These are phyloP conservation scores for Erythrocercus mccallii DNA, from an alignment of 2,113 vertebrate species.

Conservation along the genomic window DNA sequence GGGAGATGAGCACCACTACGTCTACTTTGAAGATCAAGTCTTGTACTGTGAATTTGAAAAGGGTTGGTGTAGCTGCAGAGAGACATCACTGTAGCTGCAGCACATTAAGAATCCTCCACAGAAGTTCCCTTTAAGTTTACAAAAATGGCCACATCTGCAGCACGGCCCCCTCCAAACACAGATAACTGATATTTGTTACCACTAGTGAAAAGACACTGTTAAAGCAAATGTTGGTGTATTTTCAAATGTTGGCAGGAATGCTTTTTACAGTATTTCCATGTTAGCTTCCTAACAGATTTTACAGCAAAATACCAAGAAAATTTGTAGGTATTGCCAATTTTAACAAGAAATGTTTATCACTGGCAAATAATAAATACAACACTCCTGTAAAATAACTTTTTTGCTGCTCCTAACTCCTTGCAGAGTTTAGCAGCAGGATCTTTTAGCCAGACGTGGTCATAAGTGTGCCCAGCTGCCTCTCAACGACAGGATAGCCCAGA, in stretches of 20 bases:
- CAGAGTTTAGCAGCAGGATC: not conserved
- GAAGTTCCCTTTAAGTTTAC: not conserved
- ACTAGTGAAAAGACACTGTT: not conserved
- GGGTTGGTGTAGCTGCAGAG: not conserved
- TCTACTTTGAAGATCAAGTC: not conserved
- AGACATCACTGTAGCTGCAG: not conserved
- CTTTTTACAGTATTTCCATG: not conserved
- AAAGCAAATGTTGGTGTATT: not conserved
- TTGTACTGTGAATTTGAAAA: not conserved
- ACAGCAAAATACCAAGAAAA: not conserved
- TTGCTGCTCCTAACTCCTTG: not conserved
- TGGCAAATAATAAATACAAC: not conserved
- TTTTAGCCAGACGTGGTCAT: not conserved
- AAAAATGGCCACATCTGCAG: not conserved
- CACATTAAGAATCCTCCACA: not conserved
- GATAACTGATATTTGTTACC: not conserved
- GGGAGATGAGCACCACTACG: not conserved
- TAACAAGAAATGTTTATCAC: not conserved
- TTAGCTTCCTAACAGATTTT: not conserved
- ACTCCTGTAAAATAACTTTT: not conserved
- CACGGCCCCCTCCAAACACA: not conserved
- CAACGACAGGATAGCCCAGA: not conserved
- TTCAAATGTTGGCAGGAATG: not conserved
- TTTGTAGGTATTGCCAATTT: not conserved
- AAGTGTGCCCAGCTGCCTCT: not conserved